Conservation (phyloP, 2,113 vertebrate species). For the Macrotis lagotis region DNA sequence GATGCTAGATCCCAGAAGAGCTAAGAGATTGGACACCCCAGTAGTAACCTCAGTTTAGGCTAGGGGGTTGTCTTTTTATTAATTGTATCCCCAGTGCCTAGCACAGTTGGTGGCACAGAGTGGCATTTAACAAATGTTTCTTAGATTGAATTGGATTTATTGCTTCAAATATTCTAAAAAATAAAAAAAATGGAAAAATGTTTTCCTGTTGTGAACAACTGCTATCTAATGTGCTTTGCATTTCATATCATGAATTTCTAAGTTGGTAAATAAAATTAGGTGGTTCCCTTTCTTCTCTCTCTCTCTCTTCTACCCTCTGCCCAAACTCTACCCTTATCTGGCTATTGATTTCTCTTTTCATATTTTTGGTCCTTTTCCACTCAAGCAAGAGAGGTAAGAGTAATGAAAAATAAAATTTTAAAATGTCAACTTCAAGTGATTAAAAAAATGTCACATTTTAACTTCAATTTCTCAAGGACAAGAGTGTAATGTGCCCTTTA, state of each 20-base stretch:
- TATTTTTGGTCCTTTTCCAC: not conserved
- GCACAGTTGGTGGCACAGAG: not conserved
- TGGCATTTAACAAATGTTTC: not conserved
- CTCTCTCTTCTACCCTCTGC: not conserved
- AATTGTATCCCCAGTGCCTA: not conserved
- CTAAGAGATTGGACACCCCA: no score
- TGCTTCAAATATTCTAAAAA: not conserved
- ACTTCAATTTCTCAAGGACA: slow-evolving; percentile 20
- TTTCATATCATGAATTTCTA: not conserved
- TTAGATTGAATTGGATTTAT: not conserved
- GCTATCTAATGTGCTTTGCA: not conserved
- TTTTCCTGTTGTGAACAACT: not conserved
- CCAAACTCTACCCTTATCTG: not conserved
- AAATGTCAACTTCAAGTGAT: slow-evolving; percentile 23
- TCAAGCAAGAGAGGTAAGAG: not conserved
- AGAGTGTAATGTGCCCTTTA: slow-evolving; percentile 34
- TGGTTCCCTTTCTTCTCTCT: not conserved
- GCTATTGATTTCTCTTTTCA: not conserved
- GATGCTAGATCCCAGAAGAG: no score
- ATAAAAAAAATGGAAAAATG: not conserved
- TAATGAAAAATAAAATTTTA: slow-evolving; percentile 43
- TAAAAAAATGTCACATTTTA: slow-evolving; percentile 42
- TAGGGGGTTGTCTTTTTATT: not conserved
- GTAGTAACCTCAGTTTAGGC: no score
- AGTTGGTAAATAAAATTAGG: not conserved